Base-by-base conservation (phyloP, 2,888 invertebrate species). In the Griposia aprilina region DNA sequence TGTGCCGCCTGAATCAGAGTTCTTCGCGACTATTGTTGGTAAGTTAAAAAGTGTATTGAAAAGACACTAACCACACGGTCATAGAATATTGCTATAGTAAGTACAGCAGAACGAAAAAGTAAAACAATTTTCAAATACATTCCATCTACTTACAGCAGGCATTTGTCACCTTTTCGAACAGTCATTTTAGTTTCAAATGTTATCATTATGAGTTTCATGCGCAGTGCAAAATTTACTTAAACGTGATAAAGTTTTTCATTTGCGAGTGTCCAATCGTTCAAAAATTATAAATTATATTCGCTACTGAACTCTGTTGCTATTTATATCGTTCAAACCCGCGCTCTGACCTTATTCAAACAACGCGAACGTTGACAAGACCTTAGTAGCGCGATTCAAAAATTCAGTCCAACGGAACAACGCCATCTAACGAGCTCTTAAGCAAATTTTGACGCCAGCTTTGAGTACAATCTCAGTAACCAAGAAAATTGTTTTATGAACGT, bases 21-120 rank as follows among this genome's bases (percentile, higher is more conserved):
- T 96, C 90, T 96, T 95, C 80, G 96, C 96, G 57, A 96, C 96
- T 87, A 95, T 97, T 87, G 96, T 97, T 88, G 96, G 96, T 96
- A 76, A 94, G 96, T 90, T 36, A 0, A 0, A 15, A 45, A 30
- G 45, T 20, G 0, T 23, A 20, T n/a, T 30, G 11, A 67, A 36
- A 50, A 26, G 0, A 52, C 10, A 20, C 8, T 71, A 2, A 45
- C 15, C 6, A 30, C 8, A 26, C 6, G 7, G 17, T 23, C 11
- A 5, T 11, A 30, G 1, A 23, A 17, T 66, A 11, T 50, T 50
- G 11, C 48, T 23, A n/a, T 41, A 41, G 17, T 6, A 30, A 41
- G 17, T 6, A 30, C 20, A 20, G 20, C 23, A 41, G 23, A 30
- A 26, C 5, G 11, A 0, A 30, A 48, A 48, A 0, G 2, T 48